Evolutionary conservation across 2,888 invertebrate species (phyloP), one percentile per base, ranked within the genome.

Genomic region (Caenorhabditis sinica): DNA sequence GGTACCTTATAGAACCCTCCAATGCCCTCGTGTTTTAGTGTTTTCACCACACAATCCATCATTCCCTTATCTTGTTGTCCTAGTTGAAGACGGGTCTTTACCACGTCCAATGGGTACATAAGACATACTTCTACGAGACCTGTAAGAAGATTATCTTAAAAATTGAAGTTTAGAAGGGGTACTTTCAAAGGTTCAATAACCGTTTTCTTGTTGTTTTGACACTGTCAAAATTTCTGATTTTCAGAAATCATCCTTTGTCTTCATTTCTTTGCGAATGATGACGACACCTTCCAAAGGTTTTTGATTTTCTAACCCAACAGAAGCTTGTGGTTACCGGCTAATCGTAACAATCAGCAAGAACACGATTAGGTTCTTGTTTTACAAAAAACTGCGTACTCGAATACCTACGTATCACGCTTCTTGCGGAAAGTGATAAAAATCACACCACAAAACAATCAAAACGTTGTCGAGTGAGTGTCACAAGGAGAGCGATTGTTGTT

Each of bases 91-190:
- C 97, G 95, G 1, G 97, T 97, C 94, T 97, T 97, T 2, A 97
- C 95, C 82, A 97, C 94, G 93, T 97, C 97, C 93, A 97, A 94
- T 0, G 97, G 97, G 94, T 97, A 97, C 97, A 97, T 97, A 71
- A 97, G 95, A 93, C 96, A 96, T 84, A 97, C 96, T 95, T 97
- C 91, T 15, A 97, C 95, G 93, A 97, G 97, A 51, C 95, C 95
- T 94, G 88, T 33, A 89, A 84, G n/a, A 28, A n/a, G 58, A 73
- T 45, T 23, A 72, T 13, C 15, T 51, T 25, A n/a, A n/a, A n/a
- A n/a, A n/a, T n/a, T n/a, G n/a, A n/a, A n/a, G n/a, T n/a, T n/a
- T n/a, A n/a, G n/a, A 11, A 23, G 6, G 3, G n/a, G 8, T n/a
- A 11, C n/a, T 45, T 65, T 65, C 45, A 25, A 49, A 45, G 23